Conservation (phyloP, 1,140 invertebrate genomes). For the Ips nitidus region DNA sequence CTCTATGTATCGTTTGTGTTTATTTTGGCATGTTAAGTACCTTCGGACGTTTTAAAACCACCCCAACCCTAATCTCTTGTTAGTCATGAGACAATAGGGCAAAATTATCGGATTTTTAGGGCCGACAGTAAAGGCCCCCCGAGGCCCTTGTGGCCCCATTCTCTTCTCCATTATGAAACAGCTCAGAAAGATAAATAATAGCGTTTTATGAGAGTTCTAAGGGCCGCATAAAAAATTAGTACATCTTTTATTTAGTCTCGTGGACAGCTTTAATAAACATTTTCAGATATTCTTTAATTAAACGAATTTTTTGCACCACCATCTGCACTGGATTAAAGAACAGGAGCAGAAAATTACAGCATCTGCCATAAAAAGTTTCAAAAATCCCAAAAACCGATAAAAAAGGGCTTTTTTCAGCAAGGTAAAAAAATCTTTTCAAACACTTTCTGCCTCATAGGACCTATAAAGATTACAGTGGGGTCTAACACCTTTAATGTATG, state of each 20-base stretch:
- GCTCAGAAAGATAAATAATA: slow-evolving; percentile 27
- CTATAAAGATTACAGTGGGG: slow-evolving; percentile 15
- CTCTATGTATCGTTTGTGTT: slow-evolving; percentile 26
- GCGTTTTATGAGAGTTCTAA: slow-evolving; percentile 22
- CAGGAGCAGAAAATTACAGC: no score
- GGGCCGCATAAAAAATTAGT: slow-evolving; percentile 13
- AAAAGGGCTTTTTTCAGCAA: no score
- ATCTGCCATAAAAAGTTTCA: no score
- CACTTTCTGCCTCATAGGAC: background rate
- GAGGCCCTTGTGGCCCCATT: slow-evolving; percentile 23
- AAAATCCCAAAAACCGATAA: no score
- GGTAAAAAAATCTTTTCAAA: no score
- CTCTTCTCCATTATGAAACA: slow-evolving; percentile 8
- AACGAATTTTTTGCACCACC: no score
- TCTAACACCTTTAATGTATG: slow-evolving; percentile 24
- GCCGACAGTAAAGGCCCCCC: slow-evolving; percentile 21
- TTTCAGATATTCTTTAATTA: no score
- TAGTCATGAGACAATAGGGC: slow-evolving; percentile 24
- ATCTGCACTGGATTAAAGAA: no score
- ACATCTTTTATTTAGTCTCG: no score
- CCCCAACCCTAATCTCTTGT: slow-evolving; percentile 29
- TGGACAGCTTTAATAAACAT: no score
- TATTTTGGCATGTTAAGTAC: slow-evolving; percentile 35
- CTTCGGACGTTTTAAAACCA: slow-evolving; percentile 21
- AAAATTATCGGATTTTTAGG: slow-evolving; percentile 33